A percentile compares a stretch with the other conserved stretches of the same genome.
Evolutionary conservation across 2,113 vertebrate genomes (phyloP).

Genomic region (Epinephelus lanceolatus): DNA sequence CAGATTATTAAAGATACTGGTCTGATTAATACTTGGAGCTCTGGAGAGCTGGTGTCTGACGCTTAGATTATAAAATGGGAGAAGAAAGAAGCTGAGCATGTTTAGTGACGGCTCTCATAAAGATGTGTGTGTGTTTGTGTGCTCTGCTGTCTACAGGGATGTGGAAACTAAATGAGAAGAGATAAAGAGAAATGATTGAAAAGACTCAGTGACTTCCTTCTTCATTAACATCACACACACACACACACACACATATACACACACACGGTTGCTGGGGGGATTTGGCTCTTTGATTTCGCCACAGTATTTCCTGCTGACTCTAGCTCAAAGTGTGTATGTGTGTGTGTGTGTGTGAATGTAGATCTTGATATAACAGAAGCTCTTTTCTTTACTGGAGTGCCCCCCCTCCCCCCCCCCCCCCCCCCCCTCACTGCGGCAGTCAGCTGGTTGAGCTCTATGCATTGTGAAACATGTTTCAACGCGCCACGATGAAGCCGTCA

Average conservation of each 20-base stretch:
- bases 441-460: slow-evolving; percentile 13
- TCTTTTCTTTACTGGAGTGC: background rate
- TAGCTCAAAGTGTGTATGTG: background rate
- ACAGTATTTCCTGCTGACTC: slow-evolving; percentile 59
- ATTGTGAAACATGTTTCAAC: slow-evolving; percentile 50
- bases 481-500: background rate
- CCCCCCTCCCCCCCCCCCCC: background rate
- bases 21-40: background rate
- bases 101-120: background rate
- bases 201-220: slow-evolving; percentile 37
- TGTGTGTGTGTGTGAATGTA: slow-evolving; percentile 3
- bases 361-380: slow-evolving; percentile 40
- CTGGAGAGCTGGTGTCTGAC: background rate
- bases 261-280: background rate
- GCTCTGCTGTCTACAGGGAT: background rate
- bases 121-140: background rate
- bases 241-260: background rate
- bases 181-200: slow-evolving; percentile 2
- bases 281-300: slow-evolving; percentile 48
- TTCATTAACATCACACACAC: slow-evolving; percentile 2
- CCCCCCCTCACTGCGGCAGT: slow-evolving; percentile 8
- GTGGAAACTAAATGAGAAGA: background rate
- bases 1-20: background rate
- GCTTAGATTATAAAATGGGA: background rate
- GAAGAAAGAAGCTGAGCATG: background rate